phyloP scores from a whole-genome alignment of 2,888 invertebrate genomes.

The Metellina segmentata region DNA sequence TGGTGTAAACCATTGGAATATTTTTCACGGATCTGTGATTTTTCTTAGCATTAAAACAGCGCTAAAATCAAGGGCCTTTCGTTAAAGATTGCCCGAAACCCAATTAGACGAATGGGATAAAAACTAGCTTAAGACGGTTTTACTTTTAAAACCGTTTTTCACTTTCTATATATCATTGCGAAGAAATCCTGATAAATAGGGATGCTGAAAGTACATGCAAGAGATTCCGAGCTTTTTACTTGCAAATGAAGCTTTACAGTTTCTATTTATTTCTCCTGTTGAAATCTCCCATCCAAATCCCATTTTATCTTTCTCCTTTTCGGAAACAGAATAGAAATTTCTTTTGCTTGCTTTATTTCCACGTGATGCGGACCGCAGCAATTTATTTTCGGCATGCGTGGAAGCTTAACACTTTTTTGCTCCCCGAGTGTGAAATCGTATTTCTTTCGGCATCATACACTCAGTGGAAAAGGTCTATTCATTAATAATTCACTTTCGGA shows the following conservation, averaged over 20 bases:
- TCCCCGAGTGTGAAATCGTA: neutral
- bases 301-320: conserved; percentile 66
- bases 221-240: conserved; percentile 71
- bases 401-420: neutral
- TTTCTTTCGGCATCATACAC: neutral
- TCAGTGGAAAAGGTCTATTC: neutral
- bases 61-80: neutral
- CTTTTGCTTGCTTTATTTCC: conserved; percentile 37
- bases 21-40: neutral
- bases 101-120: conserved; percentile 58
- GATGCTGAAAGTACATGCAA: conserved; percentile 61
- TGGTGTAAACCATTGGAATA: neutral
- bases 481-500: neutral
- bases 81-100: conserved; percentile 17
- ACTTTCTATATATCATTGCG: conserved; percentile 55
- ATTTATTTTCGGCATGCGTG: conserved; percentile 44
- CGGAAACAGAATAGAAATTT: conserved; percentile 52
- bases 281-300: conserved; percentile 64
- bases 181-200: conserved; percentile 66
- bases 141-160: conserved; percentile 70
- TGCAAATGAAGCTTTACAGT: conserved; percentile 73
- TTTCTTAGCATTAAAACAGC: neutral
- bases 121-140: conserved; percentile 49
- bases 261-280: conserved; percentile 68
- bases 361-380: conserved; percentile 41